Evolutionary conservation across 2,888 invertebrate genomes (phyloP).

Genomic region (Physocephala rufipes): DNA sequence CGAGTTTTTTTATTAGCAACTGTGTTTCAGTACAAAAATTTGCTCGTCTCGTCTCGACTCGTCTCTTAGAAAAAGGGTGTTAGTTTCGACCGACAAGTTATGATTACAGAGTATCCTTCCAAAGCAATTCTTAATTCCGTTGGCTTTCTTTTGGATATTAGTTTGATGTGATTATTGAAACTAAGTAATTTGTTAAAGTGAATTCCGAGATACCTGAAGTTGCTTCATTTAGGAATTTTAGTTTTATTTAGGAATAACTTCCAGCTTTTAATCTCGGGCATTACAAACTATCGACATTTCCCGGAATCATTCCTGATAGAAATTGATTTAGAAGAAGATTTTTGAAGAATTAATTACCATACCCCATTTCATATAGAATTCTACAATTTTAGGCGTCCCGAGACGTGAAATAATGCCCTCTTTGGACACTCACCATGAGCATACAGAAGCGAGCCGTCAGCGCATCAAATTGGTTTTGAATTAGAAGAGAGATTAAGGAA

Average conservation of each 20-base stretch:
- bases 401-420: not conserved
- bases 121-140: no score
- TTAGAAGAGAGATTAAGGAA: conserved; percentile 37
- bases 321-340: conserved; percentile 25
- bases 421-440: no score
- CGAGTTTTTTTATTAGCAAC: no score
- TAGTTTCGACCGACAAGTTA: no score
- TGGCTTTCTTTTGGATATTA: not conserved
- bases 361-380: conserved; percentile 36
- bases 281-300: conserved; percentile 14
- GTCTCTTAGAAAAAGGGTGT: no score
- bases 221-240: not conserved
- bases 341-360: conserved; percentile 28
- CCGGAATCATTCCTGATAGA: conserved; percentile 36
- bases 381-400: not conserved
- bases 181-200: conserved; percentile 15
- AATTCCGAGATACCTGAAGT: conserved; percentile 29
- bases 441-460: conserved; percentile 34
- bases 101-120: no score
- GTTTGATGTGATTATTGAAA: not conserved
- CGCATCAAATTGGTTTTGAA: conserved; percentile 35
- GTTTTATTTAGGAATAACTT: not conserved
- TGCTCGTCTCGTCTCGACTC: no score
- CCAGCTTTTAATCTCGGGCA: conserved; percentile 28
- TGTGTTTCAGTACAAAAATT: no score